phyloP scores from a whole-genome alignment of 1,140 invertebrate genomes.

The Brachionus calyciflorus region DNA sequence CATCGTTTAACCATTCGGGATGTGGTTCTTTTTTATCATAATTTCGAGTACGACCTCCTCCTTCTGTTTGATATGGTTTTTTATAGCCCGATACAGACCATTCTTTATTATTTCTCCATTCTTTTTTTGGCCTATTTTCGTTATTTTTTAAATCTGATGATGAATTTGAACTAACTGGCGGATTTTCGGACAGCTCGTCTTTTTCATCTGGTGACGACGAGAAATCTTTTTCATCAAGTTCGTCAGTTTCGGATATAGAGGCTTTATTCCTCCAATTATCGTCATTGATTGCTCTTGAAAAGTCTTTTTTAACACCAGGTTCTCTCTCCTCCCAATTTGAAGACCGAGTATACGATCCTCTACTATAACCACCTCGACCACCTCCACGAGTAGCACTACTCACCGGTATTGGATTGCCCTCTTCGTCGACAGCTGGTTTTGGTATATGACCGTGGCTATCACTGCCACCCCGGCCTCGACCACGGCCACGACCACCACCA shows the following conservation, averaged over 20 bases:
- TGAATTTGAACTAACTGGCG: not conserved
- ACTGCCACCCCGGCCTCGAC: conserved; percentile 9
- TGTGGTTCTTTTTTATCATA: not conserved
- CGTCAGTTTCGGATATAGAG: not conserved
- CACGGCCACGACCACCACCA: conserved; percentile 1
- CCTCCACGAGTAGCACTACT: conserved; percentile 13
- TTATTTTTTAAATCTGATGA: not conserved
- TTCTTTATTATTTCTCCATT: conserved; percentile 17
- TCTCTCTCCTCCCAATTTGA: conserved; percentile 30
- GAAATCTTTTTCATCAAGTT: not conserved
- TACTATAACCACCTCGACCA: conserved; percentile 40
- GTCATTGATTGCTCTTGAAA: conserved; percentile 16
- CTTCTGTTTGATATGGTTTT: not conserved
- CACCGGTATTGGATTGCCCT: conserved; percentile 29
- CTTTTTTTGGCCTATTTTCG: not conserved
- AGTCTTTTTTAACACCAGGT: not conserved
- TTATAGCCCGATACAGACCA: not conserved
- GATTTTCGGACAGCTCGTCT: conserved; percentile 3
- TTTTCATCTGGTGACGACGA: not conserved
- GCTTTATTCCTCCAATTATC: conserved; percentile 41
- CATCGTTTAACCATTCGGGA: conserved; percentile 41
- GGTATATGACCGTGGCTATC: not conserved
- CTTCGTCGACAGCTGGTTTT: conserved; percentile 16
- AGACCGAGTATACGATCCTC: not conserved
- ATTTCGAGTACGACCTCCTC: too few species aligned